Evolutionary conservation across 2,113 vertebrate species (phyloP).

Genomic region (Nothobranchius kuhntae): DNA sequence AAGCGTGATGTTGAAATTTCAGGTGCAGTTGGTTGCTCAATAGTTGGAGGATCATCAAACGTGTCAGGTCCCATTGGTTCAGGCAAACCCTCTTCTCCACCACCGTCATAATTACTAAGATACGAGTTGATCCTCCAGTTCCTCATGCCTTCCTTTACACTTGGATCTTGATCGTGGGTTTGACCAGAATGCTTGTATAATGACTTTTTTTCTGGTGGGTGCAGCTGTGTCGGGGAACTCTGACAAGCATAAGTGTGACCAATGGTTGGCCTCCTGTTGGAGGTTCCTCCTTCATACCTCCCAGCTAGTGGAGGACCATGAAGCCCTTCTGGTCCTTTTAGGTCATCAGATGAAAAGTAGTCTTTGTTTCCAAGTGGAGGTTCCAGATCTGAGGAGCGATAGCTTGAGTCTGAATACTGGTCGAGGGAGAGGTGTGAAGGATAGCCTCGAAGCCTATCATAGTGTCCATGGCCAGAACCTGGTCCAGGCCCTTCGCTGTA

Average conservation of each 20-base stretch:
- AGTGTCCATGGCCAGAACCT: conserved; percentile 75
- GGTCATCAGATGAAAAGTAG: conserved; percentile 88
- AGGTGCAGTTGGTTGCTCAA: conserved; percentile 49
- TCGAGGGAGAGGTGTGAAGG: conserved; percentile 81
- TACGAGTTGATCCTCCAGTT: conserved; percentile 94
- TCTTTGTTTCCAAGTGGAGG: conserved; percentile 75
- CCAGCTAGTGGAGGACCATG: conserved; percentile 73
- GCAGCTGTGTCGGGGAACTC: conserved; percentile 83
- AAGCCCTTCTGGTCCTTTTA: conserved; percentile 81
- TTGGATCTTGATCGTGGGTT: conserved; percentile 75
- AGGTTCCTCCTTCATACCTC: conserved; percentile 75
- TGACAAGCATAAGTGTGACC: conserved; percentile 92
- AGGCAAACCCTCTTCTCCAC: conserved; percentile 82
- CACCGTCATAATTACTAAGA: conserved; percentile 86
- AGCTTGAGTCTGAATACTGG: conserved; percentile 83
- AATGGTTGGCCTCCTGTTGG: conserved; percentile 81
- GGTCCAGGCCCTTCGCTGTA: conserved; percentile 65
- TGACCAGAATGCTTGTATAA: conserved; percentile 62
- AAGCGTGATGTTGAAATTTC: conserved; percentile 66
- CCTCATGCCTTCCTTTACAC: conserved; percentile 81
- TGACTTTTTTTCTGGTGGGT: conserved; percentile 71
- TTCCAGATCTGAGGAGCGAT: conserved; percentile 82
- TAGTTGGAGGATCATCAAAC: conserved; percentile 77
- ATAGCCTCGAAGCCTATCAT: conserved; percentile 82
- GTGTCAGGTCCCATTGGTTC: conserved; percentile 82